Conservation (phyloP, 2,888 invertebrate species). For the Agriopis aurantiaria region DNA sequence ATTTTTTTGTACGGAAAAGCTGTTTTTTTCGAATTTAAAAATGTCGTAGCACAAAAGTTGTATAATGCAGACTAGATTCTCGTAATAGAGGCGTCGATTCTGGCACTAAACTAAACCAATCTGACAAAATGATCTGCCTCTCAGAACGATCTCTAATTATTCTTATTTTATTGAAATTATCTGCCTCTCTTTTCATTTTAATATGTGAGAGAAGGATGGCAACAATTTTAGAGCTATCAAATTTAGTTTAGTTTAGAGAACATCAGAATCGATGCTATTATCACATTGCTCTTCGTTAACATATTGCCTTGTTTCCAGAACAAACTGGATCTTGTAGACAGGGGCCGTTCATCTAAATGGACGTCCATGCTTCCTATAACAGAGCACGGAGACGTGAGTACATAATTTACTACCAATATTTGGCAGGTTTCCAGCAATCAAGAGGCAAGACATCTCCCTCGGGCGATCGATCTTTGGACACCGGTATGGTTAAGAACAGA, state of each 20-base stretch:
- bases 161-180: no score
- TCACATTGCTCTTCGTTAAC: background rate
- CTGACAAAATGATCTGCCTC: no score
- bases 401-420: slow-evolving; percentile 40
- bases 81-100: background rate
- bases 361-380: slow-evolving; percentile 13
- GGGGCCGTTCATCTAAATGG: background rate
- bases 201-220: no score
- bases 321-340: background rate
- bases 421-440: slow-evolving; percentile 43
- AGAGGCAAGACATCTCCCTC: slow-evolving; percentile 32
- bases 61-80: background rate
- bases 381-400: slow-evolving; percentile 8
- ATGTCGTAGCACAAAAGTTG: no score
- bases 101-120: no score
- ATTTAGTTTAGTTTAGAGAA: no score
- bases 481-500: slow-evolving; percentile 13
- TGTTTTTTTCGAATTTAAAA: no score
- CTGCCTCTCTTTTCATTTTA: no score
- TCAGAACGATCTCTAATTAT: no score
- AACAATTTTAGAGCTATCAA: no score
- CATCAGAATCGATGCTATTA: no score
- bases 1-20: no score
- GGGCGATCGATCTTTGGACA: slow-evolving; percentile 35
- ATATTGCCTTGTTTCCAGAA: background rate